phyloP scores from a whole-genome alignment of 1,140 invertebrate species.

The Zaprionus lachaisei region DNA sequence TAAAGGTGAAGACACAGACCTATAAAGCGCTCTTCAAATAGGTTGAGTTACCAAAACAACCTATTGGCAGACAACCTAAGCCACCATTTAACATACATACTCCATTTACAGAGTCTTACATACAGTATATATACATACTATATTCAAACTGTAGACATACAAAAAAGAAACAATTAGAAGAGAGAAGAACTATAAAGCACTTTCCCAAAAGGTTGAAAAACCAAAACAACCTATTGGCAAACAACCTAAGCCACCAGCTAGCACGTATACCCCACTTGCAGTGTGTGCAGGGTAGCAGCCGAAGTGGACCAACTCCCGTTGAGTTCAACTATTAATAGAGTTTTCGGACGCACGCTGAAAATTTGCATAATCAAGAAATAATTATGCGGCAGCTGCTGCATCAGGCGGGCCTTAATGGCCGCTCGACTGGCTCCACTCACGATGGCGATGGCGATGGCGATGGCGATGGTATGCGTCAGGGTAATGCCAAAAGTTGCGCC shows the following conservation, averaged over 20 bases:
- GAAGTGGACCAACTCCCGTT: neutral
- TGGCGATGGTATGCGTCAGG: constrained; percentile 15
- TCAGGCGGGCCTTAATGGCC: constrained; percentile 30
- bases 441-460: neutral
- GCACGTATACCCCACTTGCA: neutral
- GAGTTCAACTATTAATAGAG: constrained; percentile 64
- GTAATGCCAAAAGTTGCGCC: constrained; percentile 71
- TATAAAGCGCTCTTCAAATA: neutral
- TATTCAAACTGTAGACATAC: too few species aligned
- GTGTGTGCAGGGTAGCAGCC: neutral
- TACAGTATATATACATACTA: too few species aligned
- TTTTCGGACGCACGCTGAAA: constrained; percentile 35
- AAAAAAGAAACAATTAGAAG: too few species aligned
- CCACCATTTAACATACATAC: neutral
- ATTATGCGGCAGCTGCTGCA: constrained; percentile 72
- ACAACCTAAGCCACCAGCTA: neutral
- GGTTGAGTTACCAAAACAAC: neutral
- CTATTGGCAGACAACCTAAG: neutral
- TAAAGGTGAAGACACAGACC: too few species aligned
- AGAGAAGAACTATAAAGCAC: too few species aligned
- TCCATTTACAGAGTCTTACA: neutral
- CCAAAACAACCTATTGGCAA: neutral
- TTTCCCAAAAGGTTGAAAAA: neutral
- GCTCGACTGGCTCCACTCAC: constrained; percentile 10
- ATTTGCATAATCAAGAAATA: constrained; percentile 82